A percentile compares a stretch with the other conserved stretches of the same genome.
These are phyloP conservation scores for Tapirus indicus DNA, from an alignment of 2,797 vertebrate genomes.

Conservation along the genomic window DNA sequence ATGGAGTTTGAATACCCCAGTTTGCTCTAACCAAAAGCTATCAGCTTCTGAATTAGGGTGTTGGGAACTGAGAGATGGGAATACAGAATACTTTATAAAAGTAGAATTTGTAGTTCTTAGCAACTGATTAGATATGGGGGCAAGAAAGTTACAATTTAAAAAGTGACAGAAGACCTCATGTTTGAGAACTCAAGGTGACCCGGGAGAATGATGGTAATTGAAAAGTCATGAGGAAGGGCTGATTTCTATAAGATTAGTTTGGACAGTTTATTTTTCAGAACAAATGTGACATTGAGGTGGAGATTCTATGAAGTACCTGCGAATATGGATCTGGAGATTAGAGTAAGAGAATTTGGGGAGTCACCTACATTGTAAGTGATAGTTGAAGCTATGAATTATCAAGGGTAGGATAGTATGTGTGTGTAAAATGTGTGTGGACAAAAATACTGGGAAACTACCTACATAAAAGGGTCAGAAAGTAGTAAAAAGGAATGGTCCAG, in stretches of 20 bases:
- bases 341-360: neutral
- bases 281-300: neutral
- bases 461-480: neutral
- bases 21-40: neutral
- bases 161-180: neutral
- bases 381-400: neutral
- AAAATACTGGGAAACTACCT: neutral
- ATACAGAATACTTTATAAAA: neutral
- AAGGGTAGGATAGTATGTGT: too few relatives aligned
- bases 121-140: neutral
- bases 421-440: neutral
- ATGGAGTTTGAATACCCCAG: neutral
- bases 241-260: neutral
- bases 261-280: neutral
- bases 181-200: neutral
- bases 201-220: neutral
- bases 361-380: neutral
- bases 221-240: neutral
- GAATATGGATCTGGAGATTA: neutral
- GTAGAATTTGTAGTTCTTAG: neutral
- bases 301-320: neutral
- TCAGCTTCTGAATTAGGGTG: neutral
- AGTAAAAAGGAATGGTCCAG: neutral
- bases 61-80: neutral
- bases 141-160: neutral